Evolutionary conservation across 2,888 invertebrate species (phyloP).

Genomic region (Eledone cirrhosa): DNA sequence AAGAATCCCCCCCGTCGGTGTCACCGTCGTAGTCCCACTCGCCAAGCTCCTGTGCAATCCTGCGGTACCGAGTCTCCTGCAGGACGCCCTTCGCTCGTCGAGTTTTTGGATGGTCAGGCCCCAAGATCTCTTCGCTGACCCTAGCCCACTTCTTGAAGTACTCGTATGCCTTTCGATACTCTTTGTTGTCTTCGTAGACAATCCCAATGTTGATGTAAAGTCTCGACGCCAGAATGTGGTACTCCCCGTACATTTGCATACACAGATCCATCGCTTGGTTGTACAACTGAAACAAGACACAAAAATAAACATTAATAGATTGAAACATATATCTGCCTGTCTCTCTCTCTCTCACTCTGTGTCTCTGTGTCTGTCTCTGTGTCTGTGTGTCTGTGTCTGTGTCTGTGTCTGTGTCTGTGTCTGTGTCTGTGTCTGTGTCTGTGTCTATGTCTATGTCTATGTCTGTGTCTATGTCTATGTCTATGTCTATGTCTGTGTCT

Average conservation of each 20-base stretch:
- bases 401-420: too few relatives aligned
- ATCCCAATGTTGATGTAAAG: constrained; percentile 66
- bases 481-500: too few relatives aligned
- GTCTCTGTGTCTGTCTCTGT: too few relatives aligned
- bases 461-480: too few relatives aligned
- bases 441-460: too few relatives aligned
- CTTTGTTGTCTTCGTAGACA: constrained; percentile 63
- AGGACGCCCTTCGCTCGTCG: constrained; percentile 64
- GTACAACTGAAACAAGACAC: constrained; percentile 54
- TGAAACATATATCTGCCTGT: too few relatives aligned
- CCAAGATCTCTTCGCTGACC: constrained; percentile 63
- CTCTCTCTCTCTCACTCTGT: too few relatives aligned
- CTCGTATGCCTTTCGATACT: constrained; percentile 63
- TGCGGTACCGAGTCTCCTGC: constrained; percentile 58
- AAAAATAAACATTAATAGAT: not conserved
- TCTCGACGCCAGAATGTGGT: constrained; percentile 62
- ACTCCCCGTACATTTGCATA: constrained; percentile 65
- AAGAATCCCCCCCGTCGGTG: constrained; percentile 44
- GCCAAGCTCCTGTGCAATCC: constrained; percentile 58
- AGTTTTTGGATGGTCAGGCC: constrained; percentile 64
- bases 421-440: too few relatives aligned
- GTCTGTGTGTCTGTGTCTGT: too few relatives aligned
- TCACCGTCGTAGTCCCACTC: constrained; percentile 50
- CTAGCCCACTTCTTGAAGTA: constrained; percentile 64
- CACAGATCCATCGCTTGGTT: constrained; percentile 64